These are phyloP conservation scores for Gadus chalcogrammus DNA, from an alignment of 2,113 vertebrate species.

Conservation along the genomic window DNA sequence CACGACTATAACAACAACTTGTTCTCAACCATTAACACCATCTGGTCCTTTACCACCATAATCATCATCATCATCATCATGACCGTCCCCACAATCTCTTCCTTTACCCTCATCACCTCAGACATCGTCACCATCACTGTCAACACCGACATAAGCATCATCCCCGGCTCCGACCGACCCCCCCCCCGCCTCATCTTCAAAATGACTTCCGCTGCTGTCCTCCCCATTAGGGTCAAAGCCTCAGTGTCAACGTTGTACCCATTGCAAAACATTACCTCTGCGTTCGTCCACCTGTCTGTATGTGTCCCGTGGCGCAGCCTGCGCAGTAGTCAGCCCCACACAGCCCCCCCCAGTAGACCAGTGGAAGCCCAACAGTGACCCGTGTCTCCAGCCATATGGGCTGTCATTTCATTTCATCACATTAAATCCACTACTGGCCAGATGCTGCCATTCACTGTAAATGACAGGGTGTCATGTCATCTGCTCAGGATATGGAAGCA, in stretches of 20 bases:
- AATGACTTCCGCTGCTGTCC: too few species aligned
- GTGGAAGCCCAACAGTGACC: slow-evolving; percentile 2
- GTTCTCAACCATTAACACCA: too few species aligned
- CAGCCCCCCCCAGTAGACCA: not conserved
- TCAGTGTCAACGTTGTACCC: not conserved
- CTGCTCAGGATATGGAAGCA: slow-evolving; percentile 66
- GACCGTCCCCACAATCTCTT: slow-evolving; percentile 9
- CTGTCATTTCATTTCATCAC: slow-evolving; percentile 63
- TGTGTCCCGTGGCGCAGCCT: slow-evolving; percentile 3
- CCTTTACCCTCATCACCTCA: too few species aligned
- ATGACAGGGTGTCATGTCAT: slow-evolving; percentile 65
- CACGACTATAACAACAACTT: too few species aligned
- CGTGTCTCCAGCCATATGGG: slow-evolving; percentile 32
- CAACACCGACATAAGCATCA: slow-evolving; percentile 28
- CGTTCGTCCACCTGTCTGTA: slow-evolving; percentile 2
- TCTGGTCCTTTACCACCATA: too few species aligned
- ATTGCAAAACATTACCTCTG: not conserved
- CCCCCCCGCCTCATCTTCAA: not conserved
- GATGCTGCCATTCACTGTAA: slow-evolving; percentile 66
- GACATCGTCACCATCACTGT: too few species aligned
- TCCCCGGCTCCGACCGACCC: slow-evolving; percentile 3
- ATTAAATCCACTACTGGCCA: slow-evolving; percentile 63
- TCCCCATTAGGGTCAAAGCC: too few species aligned
- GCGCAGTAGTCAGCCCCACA: not conserved
- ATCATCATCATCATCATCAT: slow-evolving; percentile 9